Conservation (phyloP, 1,140 invertebrate species). For the Pygmarrhopalites habei region DNA sequence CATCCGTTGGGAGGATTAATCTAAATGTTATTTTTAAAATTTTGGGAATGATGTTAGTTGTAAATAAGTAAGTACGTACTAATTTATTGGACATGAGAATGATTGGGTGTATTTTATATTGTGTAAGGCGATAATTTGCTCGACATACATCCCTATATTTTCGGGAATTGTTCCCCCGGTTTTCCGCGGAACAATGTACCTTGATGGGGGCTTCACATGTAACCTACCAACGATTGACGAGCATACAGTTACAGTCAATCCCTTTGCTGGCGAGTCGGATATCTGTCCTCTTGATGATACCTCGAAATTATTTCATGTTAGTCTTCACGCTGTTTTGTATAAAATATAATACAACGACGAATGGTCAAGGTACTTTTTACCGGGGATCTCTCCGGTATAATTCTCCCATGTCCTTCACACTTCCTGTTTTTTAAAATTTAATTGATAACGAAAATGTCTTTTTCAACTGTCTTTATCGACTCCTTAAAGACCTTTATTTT, state of each 20-base stretch:
- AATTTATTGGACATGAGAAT: too few species aligned
- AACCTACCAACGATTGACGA: constrained; percentile 90
- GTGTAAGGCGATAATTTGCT: constrained; percentile 74
- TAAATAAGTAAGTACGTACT: too few species aligned
- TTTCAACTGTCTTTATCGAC: too few species aligned
- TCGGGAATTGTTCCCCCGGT: constrained; percentile 86
- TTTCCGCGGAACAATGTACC: constrained; percentile 83
- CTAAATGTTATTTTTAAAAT: too few species aligned
- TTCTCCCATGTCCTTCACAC: background rate
- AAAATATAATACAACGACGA: too few species aligned
- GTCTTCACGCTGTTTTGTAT: constrained; percentile 41
- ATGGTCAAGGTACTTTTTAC: too few species aligned
- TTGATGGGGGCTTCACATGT: constrained; percentile 92
- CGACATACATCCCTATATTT: constrained; percentile 91
- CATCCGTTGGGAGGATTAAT: too few species aligned
- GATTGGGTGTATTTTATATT: background rate
- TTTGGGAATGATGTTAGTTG: too few species aligned
- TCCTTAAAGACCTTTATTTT: background rate
- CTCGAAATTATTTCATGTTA: constrained; percentile 74
- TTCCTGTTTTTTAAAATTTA: background rate
- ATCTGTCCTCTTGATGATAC: constrained; percentile 86
- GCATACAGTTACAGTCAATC: constrained; percentile 92
- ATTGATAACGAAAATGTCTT: too few species aligned
- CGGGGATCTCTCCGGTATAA: background rate
- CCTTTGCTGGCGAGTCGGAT: constrained; percentile 95